phyloP scores from a whole-genome alignment of 2,797 vertebrate species.

The Natrix natrix region DNA sequence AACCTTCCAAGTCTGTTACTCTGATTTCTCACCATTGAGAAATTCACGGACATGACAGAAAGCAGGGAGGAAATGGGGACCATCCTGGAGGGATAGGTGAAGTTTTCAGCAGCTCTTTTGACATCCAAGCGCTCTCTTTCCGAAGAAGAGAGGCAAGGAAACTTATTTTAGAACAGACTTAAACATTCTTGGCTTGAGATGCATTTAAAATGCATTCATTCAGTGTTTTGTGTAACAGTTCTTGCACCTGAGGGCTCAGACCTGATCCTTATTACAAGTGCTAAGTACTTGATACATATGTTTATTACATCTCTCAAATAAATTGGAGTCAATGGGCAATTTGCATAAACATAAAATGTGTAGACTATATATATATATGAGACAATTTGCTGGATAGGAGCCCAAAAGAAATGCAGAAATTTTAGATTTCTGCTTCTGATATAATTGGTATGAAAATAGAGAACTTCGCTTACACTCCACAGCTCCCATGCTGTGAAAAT shows the following conservation, averaged over 20 bases:
- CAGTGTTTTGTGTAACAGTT: conserved; percentile 33
- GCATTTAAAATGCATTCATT: conserved; percentile 28
- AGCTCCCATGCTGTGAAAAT: conserved; percentile 57
- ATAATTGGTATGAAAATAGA: conserved; percentile 59
- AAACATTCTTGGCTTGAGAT: conserved; percentile 8
- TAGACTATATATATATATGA: conserved; percentile 1
- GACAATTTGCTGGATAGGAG: conserved; percentile 46
- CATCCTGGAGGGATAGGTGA: accelerated
- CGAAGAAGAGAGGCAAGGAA: not conserved
- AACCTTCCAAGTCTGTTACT: too few species aligned
- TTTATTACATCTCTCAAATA: conserved; percentile 60
- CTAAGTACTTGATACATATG: conserved; percentile 47
- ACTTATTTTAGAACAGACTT: not conserved
- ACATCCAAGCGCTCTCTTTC: not conserved
- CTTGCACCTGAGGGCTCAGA: conserved; percentile 41
- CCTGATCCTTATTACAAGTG: conserved; percentile 53
- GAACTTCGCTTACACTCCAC: conserved; percentile 44
- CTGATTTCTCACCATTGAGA: accelerated
- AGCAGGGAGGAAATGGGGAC: not conserved
- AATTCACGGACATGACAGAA: not conserved
- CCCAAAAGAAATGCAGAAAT: conserved; percentile 44
- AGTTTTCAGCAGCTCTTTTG: not conserved
- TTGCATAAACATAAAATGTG: conserved; percentile 55
- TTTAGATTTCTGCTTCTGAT: conserved; percentile 54
- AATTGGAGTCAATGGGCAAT: conserved; percentile 63